These are phyloP conservation scores for Rhopilema esculentum DNA, from an alignment of 30 jellyfish, hydroid and myxozoan species.

Conservation along the genomic window DNA sequence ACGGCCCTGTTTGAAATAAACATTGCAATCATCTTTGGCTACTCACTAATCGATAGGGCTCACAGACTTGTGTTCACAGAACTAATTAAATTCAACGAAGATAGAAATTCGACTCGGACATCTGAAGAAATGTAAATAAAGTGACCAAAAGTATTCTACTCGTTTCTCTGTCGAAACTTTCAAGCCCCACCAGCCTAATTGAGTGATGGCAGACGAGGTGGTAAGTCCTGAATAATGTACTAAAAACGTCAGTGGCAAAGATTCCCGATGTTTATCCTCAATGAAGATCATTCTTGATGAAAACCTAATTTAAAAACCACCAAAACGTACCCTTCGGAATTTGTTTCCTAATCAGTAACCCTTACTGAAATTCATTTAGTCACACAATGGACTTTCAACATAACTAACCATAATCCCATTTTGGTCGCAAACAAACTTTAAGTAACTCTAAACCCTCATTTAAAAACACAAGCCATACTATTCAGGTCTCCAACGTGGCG, in stretches of 20 bases:
- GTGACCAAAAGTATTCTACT: background rate
- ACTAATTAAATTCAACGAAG: background rate
- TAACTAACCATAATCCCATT: constrained; percentile 20
- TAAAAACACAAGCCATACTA: constrained; percentile 19
- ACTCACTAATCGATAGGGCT: too few relatives aligned
- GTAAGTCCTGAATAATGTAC: background rate
- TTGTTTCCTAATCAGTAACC: constrained; percentile 19
- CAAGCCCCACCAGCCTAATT: background rate
- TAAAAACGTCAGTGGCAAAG: background rate
- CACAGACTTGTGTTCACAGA: background rate
- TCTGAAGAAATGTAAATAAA: background rate
- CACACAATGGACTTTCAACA: constrained; percentile 8
- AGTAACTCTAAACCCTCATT: constrained; percentile 10
- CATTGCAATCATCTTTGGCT: too few relatives aligned
- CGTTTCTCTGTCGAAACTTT: background rate
- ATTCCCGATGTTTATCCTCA: background rate
- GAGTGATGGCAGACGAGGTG: background rate
- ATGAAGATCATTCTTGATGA: background rate
- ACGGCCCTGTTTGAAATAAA: too few relatives aligned
- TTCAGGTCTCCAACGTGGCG: constrained; percentile 21
- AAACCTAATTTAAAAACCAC: background rate
- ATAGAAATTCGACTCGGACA: background rate
- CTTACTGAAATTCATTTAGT: constrained; percentile 18
- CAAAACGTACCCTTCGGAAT: constrained; percentile 7
- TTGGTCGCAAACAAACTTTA: constrained; percentile 28